A percentile compares a stretch with the other conserved stretches of the same genome.
These are phyloP conservation scores for Diachasma alloeum DNA, from an alignment of 1,140 invertebrate species.

Conservation along the genomic window DNA sequence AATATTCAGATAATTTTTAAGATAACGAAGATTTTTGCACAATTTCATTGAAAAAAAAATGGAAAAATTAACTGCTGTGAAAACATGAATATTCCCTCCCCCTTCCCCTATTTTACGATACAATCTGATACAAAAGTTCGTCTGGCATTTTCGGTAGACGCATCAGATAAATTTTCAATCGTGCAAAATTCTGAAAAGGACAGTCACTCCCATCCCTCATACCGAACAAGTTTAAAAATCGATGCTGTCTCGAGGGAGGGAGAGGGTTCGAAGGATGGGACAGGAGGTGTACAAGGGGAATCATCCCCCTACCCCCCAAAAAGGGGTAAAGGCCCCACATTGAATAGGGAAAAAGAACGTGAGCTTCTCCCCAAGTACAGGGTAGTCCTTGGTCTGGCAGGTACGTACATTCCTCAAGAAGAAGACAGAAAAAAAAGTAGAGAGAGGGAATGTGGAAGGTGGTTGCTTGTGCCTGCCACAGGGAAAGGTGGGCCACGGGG, in stretches of 20 bases:
- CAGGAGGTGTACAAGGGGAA: not conserved
- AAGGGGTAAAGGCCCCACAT: not conserved
- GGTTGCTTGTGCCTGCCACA: not conserved
- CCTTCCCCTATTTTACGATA: too few species aligned
- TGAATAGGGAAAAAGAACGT: not conserved
- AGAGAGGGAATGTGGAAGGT: not conserved
- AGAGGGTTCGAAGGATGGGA: not conserved
- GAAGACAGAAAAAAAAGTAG: not conserved
- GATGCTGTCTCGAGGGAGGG: conserved; percentile 43
- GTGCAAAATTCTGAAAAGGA: conserved; percentile 55
- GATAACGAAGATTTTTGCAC: too few species aligned
- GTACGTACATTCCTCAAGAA: not conserved
- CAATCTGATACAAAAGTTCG: too few species aligned
- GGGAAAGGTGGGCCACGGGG: not conserved
- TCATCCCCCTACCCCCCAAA: not conserved
- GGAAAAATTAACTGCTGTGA: not conserved
- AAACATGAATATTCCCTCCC: too few species aligned
- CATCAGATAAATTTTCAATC: conserved; percentile 60
- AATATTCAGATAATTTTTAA: too few species aligned
- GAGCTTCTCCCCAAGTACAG: not conserved
- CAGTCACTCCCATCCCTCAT: conserved; percentile 9
- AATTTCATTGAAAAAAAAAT: too few species aligned
- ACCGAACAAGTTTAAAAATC: conserved; percentile 54
- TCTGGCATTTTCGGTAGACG: conserved; percentile 16
- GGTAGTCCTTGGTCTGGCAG: not conserved